phyloP scores from a whole-genome alignment of 2,113 vertebrate species.

The Pseudopipra pipra region DNA sequence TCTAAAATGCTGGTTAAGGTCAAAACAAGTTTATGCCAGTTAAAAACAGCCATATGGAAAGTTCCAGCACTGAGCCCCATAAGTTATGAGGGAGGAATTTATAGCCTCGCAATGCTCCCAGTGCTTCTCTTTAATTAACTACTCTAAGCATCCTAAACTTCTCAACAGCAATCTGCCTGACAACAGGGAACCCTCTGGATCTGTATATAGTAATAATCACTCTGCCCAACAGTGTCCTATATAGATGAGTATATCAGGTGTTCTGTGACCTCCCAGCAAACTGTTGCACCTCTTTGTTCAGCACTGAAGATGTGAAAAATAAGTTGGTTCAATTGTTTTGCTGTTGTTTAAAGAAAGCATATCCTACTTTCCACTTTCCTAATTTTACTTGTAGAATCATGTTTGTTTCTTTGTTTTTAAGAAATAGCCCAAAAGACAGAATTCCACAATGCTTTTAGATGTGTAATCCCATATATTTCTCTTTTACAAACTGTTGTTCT shows the following conservation, averaged over 20 bases:
- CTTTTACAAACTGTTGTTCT: background rate
- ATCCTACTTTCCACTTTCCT: background rate
- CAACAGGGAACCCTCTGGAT: constrained; percentile 45
- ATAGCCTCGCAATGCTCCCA: constrained; percentile 32
- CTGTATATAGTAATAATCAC: constrained; percentile 26
- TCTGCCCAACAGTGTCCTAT: background rate
- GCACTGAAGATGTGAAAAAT: background rate
- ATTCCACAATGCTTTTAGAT: background rate
- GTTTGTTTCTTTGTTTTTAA: background rate
- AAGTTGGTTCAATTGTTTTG: background rate
- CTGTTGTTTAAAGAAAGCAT: background rate
- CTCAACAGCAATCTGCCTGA: constrained; percentile 58
- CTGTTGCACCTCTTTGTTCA: background rate
- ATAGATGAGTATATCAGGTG: background rate
- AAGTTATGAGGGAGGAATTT: constrained; percentile 61
- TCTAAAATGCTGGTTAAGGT: constrained; percentile 58
- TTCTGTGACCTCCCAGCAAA: background rate
- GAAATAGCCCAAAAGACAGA: background rate
- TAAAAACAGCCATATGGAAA: constrained; percentile 66
- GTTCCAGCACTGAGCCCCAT: constrained; percentile 45
- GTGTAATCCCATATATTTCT: background rate
- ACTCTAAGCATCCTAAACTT: constrained; percentile 58
- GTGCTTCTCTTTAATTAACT: constrained; percentile 65
- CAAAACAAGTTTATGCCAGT: constrained; percentile 62
- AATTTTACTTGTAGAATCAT: background rate